Evolutionary conservation across 2,113 vertebrate genomes (phyloP).

Genomic region (Melospiza melodia): DNA sequence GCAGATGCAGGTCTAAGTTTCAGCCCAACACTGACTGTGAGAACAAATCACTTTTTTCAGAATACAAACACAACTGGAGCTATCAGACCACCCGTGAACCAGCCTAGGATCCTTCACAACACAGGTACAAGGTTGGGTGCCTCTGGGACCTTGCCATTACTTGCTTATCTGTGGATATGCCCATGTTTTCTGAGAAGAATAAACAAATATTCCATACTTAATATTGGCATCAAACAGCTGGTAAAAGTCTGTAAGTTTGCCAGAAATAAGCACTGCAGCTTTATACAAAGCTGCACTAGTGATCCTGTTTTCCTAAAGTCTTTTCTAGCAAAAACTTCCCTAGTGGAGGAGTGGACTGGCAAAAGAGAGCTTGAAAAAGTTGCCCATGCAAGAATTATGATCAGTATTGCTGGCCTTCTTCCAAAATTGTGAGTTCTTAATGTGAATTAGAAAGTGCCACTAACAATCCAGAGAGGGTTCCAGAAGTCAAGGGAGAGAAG

Average conservation of each 20-base stretch:
- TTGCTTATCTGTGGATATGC: neutral
- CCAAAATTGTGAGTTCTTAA: neutral
- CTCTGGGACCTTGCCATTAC: neutral
- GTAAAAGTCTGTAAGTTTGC: neutral
- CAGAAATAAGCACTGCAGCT: neutral
- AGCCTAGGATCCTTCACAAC: neutral
- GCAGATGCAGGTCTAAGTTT: constrained; percentile 7
- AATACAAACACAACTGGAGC: neutral
- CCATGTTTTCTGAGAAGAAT: neutral
- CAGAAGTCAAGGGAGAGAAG: neutral
- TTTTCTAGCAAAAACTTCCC: neutral
- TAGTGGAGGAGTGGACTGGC: neutral
- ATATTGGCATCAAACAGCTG: neutral
- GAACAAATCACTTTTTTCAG: constrained; percentile 1
- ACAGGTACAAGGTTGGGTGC: neutral
- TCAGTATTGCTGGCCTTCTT: neutral
- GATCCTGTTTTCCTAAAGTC: neutral
- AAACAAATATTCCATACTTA: neutral
- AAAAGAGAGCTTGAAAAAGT: neutral
- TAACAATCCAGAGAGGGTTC: neutral
- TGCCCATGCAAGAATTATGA: neutral
- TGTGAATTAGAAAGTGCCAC: neutral
- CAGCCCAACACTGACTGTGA: constrained; percentile 2
- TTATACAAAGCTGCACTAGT: neutral
- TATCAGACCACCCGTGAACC: constrained; percentile 20